These are phyloP conservation scores for Corella eumyota DNA, from an alignment of 23 tunicate genomes.

Conservation along the genomic window DNA sequence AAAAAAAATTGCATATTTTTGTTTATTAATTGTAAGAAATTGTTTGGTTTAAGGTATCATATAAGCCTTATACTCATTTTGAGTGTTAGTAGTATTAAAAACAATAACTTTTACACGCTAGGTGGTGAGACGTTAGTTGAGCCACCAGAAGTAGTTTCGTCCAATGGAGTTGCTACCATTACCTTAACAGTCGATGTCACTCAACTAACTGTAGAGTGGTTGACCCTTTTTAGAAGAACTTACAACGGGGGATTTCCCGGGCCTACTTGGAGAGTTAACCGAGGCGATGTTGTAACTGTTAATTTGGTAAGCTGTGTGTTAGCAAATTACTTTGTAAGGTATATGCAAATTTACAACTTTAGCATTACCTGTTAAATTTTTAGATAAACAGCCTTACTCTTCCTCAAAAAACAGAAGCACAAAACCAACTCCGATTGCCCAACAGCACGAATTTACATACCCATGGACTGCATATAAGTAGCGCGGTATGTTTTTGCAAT, in stretches of 20 bases:
- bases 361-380: constrained; percentile 1
- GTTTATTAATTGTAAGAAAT: too few relatives aligned
- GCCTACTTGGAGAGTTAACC: constrained; percentile 18
- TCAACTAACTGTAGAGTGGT: constrained; percentile 20
- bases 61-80: too few relatives aligned
- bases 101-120: neutral
- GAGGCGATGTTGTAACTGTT: constrained; percentile 23
- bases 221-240: constrained; percentile 12
- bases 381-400: constrained; percentile 18
- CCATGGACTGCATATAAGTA: constrained; percentile 80
- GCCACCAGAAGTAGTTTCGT: constrained; percentile 7
- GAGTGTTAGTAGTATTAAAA: too few relatives aligned
- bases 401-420: constrained; percentile 17
- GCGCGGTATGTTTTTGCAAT: constrained; percentile 23
- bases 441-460: constrained; percentile 75
- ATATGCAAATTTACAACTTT: neutral
- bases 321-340: neutral
- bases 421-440: constrained; percentile 37
- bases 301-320: constrained; percentile 15
- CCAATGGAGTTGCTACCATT: neutral
- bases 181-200: constrained; percentile 2
- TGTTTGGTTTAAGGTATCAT: too few relatives aligned
- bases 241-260: constrained; percentile 21
- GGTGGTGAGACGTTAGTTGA: constrained; percentile 12
- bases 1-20: neutral